Base-by-base conservation (phyloP, 2,113 vertebrate species). In the Peromyscus californicus region DNA sequence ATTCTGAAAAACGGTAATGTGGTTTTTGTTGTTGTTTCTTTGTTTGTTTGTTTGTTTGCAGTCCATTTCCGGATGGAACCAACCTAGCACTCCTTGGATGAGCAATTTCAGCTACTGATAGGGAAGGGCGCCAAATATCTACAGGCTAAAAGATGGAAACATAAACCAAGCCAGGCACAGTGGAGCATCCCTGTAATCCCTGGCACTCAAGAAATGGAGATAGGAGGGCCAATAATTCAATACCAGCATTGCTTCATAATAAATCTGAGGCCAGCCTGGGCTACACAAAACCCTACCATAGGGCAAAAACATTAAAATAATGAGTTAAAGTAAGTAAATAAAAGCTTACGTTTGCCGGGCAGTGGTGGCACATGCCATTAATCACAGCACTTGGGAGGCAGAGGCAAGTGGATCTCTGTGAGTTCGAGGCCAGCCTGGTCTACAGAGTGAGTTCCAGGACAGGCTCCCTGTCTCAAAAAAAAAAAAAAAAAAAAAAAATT, bases 101-200 rank as follows among this genome's bases (percentile, higher is more conserved):
- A 74, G 7, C 67, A 88, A 96, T 89, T 90, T 95, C 57, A 93
- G 42, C 72, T 51, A 74, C 9, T 85, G 26, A 48, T 65, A n/a
- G 31, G 80, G 33, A 84, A 95, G 39, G 24, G 31, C 42, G 63
- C 42, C 3, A 91, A 91, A 91, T 21, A 6, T 80, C 19, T 76
- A 0, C 39, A 67, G 11, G 13, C 61, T 72, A 61, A 86, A 94
- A 93, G 59, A 93, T 33, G 26, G 26, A 92, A 85, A 90, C 91
- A 39, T 39, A 36, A 48, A 33, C n/a, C 39, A 76, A 74, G 26
- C 39, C 13, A 51, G 26, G 45, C 45, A 48, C 7, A 31, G 15
- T 51, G 76, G 45, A 79, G 45, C 39, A 63, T n/a, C 10, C 2
- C n/a, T 36, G 3, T 42, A 63, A 78, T n/a, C 36, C 59, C 39